These are phyloP conservation scores for Calypte anna DNA, from an alignment of 2,113 vertebrate species.

Conservation along the genomic window DNA sequence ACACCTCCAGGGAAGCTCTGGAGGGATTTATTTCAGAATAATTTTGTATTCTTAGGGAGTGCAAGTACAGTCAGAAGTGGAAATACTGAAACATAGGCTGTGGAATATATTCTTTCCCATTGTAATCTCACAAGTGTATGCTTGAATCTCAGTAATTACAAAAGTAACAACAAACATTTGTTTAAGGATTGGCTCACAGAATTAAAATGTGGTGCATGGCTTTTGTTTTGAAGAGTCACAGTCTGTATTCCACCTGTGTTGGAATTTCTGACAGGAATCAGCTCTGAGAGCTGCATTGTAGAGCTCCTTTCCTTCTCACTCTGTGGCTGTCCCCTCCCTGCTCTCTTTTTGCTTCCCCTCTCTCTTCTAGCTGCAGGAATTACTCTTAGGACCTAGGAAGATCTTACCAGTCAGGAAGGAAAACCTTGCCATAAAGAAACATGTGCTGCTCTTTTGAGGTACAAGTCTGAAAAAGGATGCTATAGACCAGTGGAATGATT, in stretches of 20 bases:
- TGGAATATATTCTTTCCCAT: background rate
- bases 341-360: background rate
- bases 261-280: background rate
- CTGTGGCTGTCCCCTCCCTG: background rate
- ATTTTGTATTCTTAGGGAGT: background rate
- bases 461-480: background rate
- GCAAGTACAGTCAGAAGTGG: background rate
- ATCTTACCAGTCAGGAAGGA: background rate
- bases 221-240: background rate
- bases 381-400: background rate
- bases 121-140: background rate
- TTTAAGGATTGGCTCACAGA: background rate
- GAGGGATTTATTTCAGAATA: constrained; percentile 1
- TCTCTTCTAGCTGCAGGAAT: background rate
- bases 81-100: constrained; percentile 1
- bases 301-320: background rate
- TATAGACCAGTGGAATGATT: background rate
- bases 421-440: background rate
- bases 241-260: background rate
- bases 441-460: background rate
- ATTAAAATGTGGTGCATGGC: background rate
- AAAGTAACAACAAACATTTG: background rate
- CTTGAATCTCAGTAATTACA: background rate
- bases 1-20: background rate
- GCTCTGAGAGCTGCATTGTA: background rate